Evolutionary conservation across 2,797 vertebrate genomes (phyloP).

Genomic region (Capromys pilorides): DNA sequence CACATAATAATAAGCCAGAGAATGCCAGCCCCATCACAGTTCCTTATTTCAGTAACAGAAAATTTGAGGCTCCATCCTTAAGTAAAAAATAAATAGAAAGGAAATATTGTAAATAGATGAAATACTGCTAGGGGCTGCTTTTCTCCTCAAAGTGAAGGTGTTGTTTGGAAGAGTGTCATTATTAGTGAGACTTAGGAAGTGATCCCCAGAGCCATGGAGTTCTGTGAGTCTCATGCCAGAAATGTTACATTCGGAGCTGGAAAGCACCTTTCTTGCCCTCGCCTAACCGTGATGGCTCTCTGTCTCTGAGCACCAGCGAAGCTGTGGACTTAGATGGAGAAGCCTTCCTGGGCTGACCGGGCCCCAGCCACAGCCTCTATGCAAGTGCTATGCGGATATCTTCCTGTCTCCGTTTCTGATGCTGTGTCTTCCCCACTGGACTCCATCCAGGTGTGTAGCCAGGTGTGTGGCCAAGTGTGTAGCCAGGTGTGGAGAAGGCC

Average conservation of each 20-base stretch:
- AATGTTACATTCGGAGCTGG: neutral
- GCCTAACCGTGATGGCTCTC: neutral
- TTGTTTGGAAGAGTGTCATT: neutral
- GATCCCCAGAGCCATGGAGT: neutral
- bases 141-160: neutral
- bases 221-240: neutral
- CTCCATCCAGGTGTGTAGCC: neutral
- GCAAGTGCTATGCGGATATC: accelerated
- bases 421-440: neutral
- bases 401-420: neutral
- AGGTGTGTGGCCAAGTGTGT: neutral
- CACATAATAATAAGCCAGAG: neutral
- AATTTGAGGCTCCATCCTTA: neutral
- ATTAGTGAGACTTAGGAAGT: neutral
- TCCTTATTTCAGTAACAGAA: neutral
- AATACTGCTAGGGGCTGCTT: neutral
- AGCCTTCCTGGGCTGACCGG: neutral
- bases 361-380: neutral
- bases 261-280: neutral
- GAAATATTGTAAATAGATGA: neutral
- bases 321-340: neutral
- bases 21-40: neutral
- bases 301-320: neutral
- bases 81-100: neutral
- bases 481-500: neutral